Evolutionary conservation across 2,888 invertebrate species (phyloP).

Genomic region (Tubulanus polymorphus): DNA sequence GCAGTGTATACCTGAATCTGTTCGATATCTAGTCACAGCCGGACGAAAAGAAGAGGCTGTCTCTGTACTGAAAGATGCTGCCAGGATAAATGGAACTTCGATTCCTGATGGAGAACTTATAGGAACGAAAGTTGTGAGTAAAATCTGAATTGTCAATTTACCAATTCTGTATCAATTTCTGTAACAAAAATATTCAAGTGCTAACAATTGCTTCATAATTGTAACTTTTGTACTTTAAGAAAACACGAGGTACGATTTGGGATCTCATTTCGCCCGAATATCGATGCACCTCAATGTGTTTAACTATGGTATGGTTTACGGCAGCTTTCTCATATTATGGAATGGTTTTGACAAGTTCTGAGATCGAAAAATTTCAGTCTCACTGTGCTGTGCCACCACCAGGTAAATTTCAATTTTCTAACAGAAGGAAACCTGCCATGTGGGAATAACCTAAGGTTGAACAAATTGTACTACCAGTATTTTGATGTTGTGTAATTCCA

Average conservation of each 20-base stretch:
- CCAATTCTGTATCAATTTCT: neutral
- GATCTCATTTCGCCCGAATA: slow-evolving; percentile 42
- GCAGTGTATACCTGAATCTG: slow-evolving; percentile 49
- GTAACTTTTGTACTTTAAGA: too few species aligned
- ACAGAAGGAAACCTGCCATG: too few species aligned
- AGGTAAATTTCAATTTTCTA: too few species aligned
- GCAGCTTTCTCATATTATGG: slow-evolving; percentile 39
- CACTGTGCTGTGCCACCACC: slow-evolving; percentile 15
- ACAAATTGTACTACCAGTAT: too few species aligned
- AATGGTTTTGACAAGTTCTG: slow-evolving; percentile 51
- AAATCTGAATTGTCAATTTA: too few species aligned
- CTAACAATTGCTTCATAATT: too few species aligned
- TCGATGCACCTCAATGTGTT: slow-evolving; percentile 33
- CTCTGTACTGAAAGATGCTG: slow-evolving; percentile 29
- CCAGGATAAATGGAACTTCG: slow-evolving; percentile 30
- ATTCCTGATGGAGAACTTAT: slow-evolving; percentile 33
- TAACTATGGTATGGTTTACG: neutral
- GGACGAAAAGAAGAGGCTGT: slow-evolving; percentile 39
- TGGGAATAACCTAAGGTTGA: too few species aligned
- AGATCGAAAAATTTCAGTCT: slow-evolving; percentile 34
- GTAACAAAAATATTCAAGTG: too few species aligned
- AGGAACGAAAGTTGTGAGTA: slow-evolving; percentile 22
- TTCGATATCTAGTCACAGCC: slow-evolving; percentile 46
- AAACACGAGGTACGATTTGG: slow-evolving; percentile 25
- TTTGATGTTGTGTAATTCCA: too few species aligned